These are phyloP conservation scores for Alviniconcha strummeri DNA, from an alignment of 2,888 invertebrate species.

Conservation along the genomic window DNA sequence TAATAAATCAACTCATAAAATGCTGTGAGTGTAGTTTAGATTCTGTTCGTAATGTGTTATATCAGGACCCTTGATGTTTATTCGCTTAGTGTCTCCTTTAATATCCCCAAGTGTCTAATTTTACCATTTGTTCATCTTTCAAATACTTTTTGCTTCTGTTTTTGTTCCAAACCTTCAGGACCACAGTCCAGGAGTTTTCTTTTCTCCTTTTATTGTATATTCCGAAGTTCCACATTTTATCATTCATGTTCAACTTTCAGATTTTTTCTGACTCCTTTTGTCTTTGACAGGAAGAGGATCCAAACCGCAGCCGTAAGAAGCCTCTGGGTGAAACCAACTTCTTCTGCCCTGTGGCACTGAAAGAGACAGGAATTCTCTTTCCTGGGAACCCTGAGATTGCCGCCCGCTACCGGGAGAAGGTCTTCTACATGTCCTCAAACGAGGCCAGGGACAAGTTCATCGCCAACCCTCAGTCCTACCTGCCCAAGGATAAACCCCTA, in stretches of 20 bases:
- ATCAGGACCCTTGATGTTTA: no score
- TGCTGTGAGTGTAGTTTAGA: no score
- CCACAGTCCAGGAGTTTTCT: no score
- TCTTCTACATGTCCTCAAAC: conserved; percentile 69
- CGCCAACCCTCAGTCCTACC: conserved; percentile 63
- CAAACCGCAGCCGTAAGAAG: conserved; percentile 70
- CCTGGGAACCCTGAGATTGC: conserved; percentile 72
- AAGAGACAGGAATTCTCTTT: conserved; percentile 67
- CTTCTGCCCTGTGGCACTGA: conserved; percentile 72
- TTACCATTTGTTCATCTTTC: no score
- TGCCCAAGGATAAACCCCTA: conserved; percentile 61
- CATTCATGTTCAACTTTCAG: neutral
- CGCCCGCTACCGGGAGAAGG: conserved; percentile 69
- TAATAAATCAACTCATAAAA: no score
- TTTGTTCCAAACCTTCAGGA: no score
- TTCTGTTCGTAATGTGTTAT: no score
- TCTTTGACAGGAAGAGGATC: conserved; percentile 66
- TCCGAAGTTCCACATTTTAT: no score
- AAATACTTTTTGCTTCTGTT: no score
- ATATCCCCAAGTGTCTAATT: no score
- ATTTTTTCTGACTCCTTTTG: neutral
- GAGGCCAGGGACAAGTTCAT: conserved; percentile 70
- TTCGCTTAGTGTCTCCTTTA: no score
- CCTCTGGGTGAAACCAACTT: conserved; percentile 72
- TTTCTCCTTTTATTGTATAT: no score